Evolutionary conservation across 37 sponge, comb jelly and placozoan species (phyloP), one percentile per base, ranked within the genome.

Genomic region (Aphrocallistes beatrix): DNA sequence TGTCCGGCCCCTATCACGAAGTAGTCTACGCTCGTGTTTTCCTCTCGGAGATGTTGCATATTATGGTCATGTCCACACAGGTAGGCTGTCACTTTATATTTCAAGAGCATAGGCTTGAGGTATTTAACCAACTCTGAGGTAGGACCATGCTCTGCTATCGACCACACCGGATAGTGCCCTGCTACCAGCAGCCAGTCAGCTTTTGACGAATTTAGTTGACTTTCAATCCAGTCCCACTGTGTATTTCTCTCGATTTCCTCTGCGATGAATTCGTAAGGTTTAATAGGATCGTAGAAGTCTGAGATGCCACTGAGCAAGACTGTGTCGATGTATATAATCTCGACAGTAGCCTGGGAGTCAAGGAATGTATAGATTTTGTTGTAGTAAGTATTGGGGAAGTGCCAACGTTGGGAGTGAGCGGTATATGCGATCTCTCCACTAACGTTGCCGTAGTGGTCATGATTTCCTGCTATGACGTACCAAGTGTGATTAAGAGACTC

Each of bases 381-480:
- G 87, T 95, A 95, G 86, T 92, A 95, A 51, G 51, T 86, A 37
- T 85, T 47, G 17, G 95, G 95, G 36, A 95, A 84, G 86, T 89
- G 87, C 95, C 95, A 95, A 21, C 95, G 81, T 1, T 84, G 81
- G 47, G 93, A 92, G 37, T 42, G 51, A 23, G 88, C 50, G 40
- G 93, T 89, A 88, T 95, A 95, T 23, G 88, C 95, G 34, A 95
- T 84, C 82, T 95, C 86, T 50, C 93, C 95, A 39, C 93, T 88
- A 37, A 86, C 93, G 83, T 95, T 95, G n/a, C 95, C 95, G 83
- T 92, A 90, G 91, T 95, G 91, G 86, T 95, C 95, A 60, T 95
- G 95, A 51, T 95, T 95, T 25, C 95, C 95, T 84, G 88, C 88
- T 16, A 95, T 16, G 0, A 90, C 91, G 47, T 92, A 92, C 95